Percentiles rank a stretch among this genome's conserved stretches.
These are phyloP conservation scores for Anthopleura sola DNA, from an alignment of 64 coral and sea anemone species.

Conservation along the genomic window DNA sequence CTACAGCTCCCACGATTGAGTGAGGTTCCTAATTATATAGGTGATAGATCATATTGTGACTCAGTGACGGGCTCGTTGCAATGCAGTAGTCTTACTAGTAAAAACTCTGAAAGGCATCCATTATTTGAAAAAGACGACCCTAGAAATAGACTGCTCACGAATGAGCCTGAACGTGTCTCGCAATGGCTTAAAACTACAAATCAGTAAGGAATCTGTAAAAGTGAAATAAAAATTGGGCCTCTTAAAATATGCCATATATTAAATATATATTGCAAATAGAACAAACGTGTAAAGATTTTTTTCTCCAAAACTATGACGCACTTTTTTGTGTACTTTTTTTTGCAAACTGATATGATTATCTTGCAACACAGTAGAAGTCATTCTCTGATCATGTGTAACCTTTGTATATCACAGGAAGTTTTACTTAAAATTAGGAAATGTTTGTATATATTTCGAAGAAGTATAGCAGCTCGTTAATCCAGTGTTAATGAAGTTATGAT, in stretches of 20 bases:
- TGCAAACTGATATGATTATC: too few species aligned
- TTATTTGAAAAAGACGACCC: background rate
- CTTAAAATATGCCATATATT: background rate
- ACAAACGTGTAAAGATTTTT: too few species aligned
- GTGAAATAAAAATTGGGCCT: background rate
- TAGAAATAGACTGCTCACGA: background rate
- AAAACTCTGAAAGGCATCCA: background rate
- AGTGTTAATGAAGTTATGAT: too few species aligned
- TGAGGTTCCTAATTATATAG: background rate
- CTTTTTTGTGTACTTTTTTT: too few species aligned
- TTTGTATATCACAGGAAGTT: too few species aligned
- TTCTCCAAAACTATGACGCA: too few species aligned
- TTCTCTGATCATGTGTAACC: too few species aligned
- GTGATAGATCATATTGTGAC: background rate
- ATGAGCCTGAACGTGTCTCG: background rate
- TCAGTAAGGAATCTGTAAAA: background rate
- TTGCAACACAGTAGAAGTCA: too few species aligned
- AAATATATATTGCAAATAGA: too few species aligned
- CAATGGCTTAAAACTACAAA: background rate
- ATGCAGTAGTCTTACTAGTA: background rate
- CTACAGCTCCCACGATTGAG: background rate
- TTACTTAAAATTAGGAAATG: too few species aligned
- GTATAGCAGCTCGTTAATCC: too few species aligned
- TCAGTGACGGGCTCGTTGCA: background rate
- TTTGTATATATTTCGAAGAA: too few species aligned